These are phyloP conservation scores for Sinocyclocheilus grahami DNA, from an alignment of 2,113 vertebrate species.

Conservation along the genomic window DNA sequence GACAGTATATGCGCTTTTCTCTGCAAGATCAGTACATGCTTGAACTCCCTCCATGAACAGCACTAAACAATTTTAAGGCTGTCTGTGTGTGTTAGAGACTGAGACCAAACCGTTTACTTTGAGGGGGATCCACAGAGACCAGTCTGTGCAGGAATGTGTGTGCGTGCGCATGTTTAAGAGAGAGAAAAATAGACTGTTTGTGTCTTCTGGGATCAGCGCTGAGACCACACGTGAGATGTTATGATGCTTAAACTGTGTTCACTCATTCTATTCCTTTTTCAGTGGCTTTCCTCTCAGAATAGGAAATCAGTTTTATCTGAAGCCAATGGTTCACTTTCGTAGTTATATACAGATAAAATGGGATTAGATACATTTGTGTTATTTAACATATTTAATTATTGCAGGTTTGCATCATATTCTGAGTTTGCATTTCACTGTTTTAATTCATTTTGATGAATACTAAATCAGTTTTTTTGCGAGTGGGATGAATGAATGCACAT, in stretches of 20 bases:
- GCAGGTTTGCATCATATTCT: no score
- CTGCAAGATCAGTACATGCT: conserved; percentile 2
- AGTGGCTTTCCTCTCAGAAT: not conserved
- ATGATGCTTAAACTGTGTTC: conserved; percentile 14
- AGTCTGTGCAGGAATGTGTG: conserved; percentile 1
- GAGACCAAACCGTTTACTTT: conserved; percentile 45
- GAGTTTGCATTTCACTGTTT: no score
- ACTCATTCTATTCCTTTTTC: conserved; percentile 19
- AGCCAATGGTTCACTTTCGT: not conserved
- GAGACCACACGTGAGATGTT: conserved; percentile 4
- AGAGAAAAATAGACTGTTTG: conserved; percentile 26
- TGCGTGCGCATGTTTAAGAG: not conserved
- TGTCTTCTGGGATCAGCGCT: not conserved
- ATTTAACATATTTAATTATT: no score
- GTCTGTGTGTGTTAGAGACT: conserved; percentile 42
- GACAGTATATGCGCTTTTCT: conserved; percentile 6
- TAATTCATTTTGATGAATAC: no score
- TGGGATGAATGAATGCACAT: no score
- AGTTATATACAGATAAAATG: no score
- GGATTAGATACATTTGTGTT: no score
- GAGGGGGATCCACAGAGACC: conserved; percentile 35
- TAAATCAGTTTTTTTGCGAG: no score
- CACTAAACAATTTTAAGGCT: conserved; percentile 55
- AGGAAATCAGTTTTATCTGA: not conserved
- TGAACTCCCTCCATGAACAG: conserved; percentile 25